Evolutionary conservation across 2,797 vertebrate species (phyloP).

Genomic region (Cirrhinus molitorella): DNA sequence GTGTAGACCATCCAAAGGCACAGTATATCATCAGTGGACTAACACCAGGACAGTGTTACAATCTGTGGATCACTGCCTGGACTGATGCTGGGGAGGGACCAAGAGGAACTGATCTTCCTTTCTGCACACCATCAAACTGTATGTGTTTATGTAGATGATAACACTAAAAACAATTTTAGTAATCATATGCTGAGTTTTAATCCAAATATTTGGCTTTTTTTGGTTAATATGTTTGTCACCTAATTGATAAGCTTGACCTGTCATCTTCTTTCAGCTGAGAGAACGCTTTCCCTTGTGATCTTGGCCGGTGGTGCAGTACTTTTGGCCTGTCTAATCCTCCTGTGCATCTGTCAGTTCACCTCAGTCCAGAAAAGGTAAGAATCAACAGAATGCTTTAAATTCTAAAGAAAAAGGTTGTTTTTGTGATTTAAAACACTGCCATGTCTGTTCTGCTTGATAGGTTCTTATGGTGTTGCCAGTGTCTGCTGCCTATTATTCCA

Average conservation of each 20-base stretch:
- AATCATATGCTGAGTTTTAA: not conserved
- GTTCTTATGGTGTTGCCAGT: conserved; percentile 57
- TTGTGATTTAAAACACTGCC: not conserved
- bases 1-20: conserved; percentile 22
- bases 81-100: conserved; percentile 84
- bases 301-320: not conserved
- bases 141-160: not conserved
- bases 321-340: conserved; percentile 28
- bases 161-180: not conserved
- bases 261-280: conserved; percentile 65
- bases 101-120: not conserved
- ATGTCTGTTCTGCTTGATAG: conserved; percentile 60
- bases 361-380: conserved; percentile 79
- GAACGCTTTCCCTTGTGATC: not conserved
- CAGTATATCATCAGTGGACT: conserved; percentile 63
- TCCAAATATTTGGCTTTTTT: too few species aligned
- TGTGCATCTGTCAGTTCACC: conserved; percentile 74
- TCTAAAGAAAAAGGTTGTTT: not conserved
- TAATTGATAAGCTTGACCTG: too few species aligned
- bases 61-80: conserved; percentile 84
- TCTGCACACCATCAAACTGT: conserved; percentile 33
- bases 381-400: not conserved
- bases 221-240: too few species aligned
- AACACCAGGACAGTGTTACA: conserved; percentile 67
- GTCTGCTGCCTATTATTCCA: conserved; percentile 81